Base-by-base conservation (phyloP, 2,888 invertebrate species). In the Eupithecia tripunctaria region DNA sequence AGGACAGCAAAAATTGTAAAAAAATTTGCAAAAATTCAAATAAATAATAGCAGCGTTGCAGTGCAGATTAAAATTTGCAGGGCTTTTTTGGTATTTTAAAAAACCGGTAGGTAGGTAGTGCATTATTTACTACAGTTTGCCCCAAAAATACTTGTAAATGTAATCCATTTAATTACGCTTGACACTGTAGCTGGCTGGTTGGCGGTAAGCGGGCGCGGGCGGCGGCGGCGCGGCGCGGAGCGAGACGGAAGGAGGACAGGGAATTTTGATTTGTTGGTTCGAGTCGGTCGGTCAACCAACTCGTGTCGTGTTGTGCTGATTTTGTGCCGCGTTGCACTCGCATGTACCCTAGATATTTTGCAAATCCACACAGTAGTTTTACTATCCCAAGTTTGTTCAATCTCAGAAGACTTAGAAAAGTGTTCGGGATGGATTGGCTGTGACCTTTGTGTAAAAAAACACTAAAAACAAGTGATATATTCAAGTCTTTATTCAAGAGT, bases 241-340 rank as follows among this genome's bases (percentile, higher is more conserved):
- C 56, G 56, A 51, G 56, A 56, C 56, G 56, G 56, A 56, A 51
- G 51, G n/a, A 51, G 21, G 56, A 56, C 56, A 56, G 25, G 25
- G 29, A 36, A 8, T 21, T 36, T 64, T 18, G 18, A 38, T 64
- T 21, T 36, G 38, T 64, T 38, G n/a, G 64, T 38, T 64, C 21
- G 64, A 21, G 65, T 66, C 66, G 62, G 67, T 64, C 56, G 68
- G 59, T 67, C 67, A n/a, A 64, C 64, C 67, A 21, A 67, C 27
- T 32, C 47, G 47, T 27, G 21, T 47, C 56, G 56, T 56, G 21
- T 25, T 56, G 62, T n/a, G 62, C 32, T 32, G 62, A n/a, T 36
- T 63, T 32, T 63, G 62, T 63, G 62, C 62, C 62, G 62, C 62
- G 62, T 63, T 63, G 62, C 62, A 63, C 36, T 63, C 62, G 62